Percentiles rank a stretch among this genome's conserved stretches.
phyloP scores from a whole-genome alignment of 2,797 vertebrate genomes.

The Rallus crepitans region DNA sequence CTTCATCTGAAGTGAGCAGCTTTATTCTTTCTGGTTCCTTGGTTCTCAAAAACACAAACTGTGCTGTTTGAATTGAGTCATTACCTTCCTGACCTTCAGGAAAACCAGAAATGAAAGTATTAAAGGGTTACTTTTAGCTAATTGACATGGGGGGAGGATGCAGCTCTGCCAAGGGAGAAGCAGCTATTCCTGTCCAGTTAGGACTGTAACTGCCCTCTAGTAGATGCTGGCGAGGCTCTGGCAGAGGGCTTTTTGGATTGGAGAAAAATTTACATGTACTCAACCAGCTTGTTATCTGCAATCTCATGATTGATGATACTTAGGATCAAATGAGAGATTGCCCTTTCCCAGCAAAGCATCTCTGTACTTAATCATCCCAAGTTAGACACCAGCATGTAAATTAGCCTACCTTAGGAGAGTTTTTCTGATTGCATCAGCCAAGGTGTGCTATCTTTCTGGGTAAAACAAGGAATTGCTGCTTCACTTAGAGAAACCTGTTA shows the following conservation, averaged over 20 bases:
- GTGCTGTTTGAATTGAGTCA: background rate
- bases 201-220: background rate
- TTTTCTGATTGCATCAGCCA: constrained; percentile 19
- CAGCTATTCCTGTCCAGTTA: background rate
- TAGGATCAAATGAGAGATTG: constrained; percentile 49
- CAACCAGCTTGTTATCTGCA: constrained; percentile 40
- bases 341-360: constrained; percentile 57
- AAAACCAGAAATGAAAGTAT: constrained; percentile 38
- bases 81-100: constrained; percentile 22
- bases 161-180: background rate
- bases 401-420: constrained; percentile 20
- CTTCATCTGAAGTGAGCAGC: background rate
- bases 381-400: constrained; percentile 56
- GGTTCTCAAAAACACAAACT: constrained; percentile 20
- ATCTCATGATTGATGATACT: constrained; percentile 47
- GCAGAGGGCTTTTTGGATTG: background rate
- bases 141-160: background rate
- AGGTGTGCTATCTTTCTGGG: background rate
- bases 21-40: background rate
- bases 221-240: background rate
- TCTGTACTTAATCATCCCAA: constrained; percentile 51
- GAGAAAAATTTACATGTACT: constrained; percentile 12
- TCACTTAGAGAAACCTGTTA: background rate
- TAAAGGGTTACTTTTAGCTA: constrained; percentile 39
- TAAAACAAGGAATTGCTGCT: background rate